phyloP scores from a whole-genome alignment of 1,140 invertebrate species.

The Battus philenor region DNA sequence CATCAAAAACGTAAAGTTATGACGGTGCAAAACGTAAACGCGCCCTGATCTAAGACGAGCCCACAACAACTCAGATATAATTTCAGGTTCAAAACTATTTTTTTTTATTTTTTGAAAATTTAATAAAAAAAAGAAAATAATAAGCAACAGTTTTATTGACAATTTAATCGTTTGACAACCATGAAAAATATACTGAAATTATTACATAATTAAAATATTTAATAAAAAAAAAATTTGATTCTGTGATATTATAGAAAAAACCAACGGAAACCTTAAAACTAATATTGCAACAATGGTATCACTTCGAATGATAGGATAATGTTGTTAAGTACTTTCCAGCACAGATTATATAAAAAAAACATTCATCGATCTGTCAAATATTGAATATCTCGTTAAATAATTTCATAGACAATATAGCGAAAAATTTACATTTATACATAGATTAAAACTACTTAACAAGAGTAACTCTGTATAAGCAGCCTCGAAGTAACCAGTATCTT shows the following conservation, averaged over 20 bases:
- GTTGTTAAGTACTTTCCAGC: constrained; percentile 26
- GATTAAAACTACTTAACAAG: constrained; percentile 14
- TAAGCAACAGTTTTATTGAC: constrained; percentile 66
- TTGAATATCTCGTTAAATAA: neutral
- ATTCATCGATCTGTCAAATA: constrained; percentile 5
- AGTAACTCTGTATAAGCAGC: constrained; percentile 4
- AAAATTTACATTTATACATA: constrained; percentile 30
- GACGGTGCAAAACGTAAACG: too few relatives aligned
- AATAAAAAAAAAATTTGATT: too few relatives aligned
- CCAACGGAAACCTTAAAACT: constrained; percentile 48
- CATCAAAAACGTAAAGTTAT: too few relatives aligned
- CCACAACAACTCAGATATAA: too few relatives aligned
- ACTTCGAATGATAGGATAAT: constrained; percentile 35
- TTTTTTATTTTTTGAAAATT: too few relatives aligned
- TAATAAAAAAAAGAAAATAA: constrained; percentile 1
- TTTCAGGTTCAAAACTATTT: too few relatives aligned
- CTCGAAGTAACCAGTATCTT: constrained; percentile 4
- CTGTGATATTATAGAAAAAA: too few relatives aligned
- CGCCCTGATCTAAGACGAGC: too few relatives aligned
- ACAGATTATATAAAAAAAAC: constrained; percentile 25
- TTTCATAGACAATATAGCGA: neutral
- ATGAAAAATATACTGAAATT: constrained; percentile 20
- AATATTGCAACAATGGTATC: constrained; percentile 71
- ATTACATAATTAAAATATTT: too few relatives aligned
- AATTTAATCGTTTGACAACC: constrained; percentile 36